phyloP scores from a whole-genome alignment of 2,113 vertebrate genomes.

The Rhineura floridana region DNA sequence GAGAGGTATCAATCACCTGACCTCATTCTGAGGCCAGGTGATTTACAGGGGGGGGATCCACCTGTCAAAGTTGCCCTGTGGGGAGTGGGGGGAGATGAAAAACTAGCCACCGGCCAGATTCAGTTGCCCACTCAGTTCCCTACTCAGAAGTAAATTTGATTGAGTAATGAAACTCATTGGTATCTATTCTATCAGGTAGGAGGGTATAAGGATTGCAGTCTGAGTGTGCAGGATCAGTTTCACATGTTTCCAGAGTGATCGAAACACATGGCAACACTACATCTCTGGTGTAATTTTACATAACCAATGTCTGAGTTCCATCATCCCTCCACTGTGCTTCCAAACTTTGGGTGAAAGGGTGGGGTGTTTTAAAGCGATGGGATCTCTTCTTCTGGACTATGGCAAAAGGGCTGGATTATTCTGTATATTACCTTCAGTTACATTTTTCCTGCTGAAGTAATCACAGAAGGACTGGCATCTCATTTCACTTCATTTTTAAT shows the following conservation, averaged over 20 bases:
- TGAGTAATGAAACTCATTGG: no score
- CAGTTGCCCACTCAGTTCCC: no score
- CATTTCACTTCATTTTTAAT: slow-evolving; percentile 32
- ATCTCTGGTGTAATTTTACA: neutral
- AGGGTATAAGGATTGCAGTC: no score
- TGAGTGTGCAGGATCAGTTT: neutral
- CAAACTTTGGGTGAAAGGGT: neutral
- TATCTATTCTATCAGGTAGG: no score
- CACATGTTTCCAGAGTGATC: neutral
- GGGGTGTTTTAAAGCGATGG: neutral
- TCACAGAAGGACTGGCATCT: slow-evolving; percentile 13
- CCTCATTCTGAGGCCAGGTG: no score
- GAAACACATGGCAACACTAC: neutral
- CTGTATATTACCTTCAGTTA: neutral
- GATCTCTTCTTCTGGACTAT: accelerated
- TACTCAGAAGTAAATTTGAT: no score
- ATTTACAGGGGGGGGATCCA: no score
- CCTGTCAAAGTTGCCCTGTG: no score
- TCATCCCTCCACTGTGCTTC: neutral
- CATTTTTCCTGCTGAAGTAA: neutral
- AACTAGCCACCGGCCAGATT: no score
- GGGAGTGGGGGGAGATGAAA: no score
- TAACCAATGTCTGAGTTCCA: neutral
- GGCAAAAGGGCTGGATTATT: accelerated
- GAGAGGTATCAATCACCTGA: no score